Evolutionary conservation across 2,888 invertebrate species (phyloP).

Genomic region (Orchesellides sinensis): DNA sequence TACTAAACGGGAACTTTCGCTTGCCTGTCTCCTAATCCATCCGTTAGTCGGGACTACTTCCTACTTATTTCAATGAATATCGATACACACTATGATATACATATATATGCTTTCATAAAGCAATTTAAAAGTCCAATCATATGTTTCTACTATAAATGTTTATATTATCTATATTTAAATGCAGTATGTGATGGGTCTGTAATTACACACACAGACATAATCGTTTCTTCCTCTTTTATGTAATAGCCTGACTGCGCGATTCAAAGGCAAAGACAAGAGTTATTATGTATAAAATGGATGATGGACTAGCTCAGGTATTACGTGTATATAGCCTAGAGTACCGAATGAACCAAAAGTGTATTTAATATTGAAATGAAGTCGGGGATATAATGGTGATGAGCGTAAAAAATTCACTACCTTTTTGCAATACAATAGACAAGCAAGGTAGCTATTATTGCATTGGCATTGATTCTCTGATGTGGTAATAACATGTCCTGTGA

Average conservation of each 20-base stretch:
- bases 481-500: constrained; percentile 49
- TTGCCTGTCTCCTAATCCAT: constrained; percentile 1
- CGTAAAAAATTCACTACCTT: not conserved
- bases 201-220: not conserved
- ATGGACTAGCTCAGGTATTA: no score
- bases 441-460: constrained; percentile 7
- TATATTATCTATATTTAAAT: not conserved
- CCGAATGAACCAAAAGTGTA: no score
- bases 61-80: not conserved
- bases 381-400: not conserved
- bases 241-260: constrained; percentile 17
- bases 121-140: not conserved
- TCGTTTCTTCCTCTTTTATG: constrained; percentile 46
- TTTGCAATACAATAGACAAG: not conserved
- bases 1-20: constrained; percentile 50
- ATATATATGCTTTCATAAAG: not conserved
- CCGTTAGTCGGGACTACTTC: not conserved
- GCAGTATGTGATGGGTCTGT: not conserved
- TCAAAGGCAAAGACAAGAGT: no score
- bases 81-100: not conserved
- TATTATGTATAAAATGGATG: no score
- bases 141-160: not conserved
- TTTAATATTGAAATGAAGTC: no score
- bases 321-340: not conserved
- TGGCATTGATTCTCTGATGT: constrained; percentile 19